phyloP scores from a whole-genome alignment of 1,140 invertebrate genomes.

The Solenopsis invicta region DNA sequence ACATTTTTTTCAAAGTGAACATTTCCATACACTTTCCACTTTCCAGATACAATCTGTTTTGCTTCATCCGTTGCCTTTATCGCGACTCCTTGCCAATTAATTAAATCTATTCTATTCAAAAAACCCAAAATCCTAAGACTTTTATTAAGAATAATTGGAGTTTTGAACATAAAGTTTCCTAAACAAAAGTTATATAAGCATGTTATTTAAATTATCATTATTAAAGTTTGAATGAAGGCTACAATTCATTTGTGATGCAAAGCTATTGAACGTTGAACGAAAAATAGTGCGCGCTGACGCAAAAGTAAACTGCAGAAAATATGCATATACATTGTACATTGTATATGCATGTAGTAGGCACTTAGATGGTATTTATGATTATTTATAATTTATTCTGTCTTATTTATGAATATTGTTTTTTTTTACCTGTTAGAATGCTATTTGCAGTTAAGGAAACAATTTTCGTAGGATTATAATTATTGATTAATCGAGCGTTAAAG shows the following conservation, averaged over 20 bases:
- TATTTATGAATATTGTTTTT: not conserved
- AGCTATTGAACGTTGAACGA: not conserved
- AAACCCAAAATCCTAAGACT: constrained; percentile 69
- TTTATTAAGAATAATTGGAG: constrained; percentile 77
- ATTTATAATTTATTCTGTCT: not conserved
- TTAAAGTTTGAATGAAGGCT: not conserved
- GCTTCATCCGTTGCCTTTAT: constrained; percentile 69
- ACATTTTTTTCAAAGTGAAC: constrained; percentile 79
- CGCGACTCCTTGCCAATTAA: constrained; percentile 78
- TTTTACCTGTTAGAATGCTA: constrained; percentile 69
- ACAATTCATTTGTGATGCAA: not conserved
- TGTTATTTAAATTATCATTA: constrained; percentile 33
- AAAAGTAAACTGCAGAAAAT: not conserved
- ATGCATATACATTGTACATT: no score
- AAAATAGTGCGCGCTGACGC: not conserved
- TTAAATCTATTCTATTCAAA: constrained; percentile 79
- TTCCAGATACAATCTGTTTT: constrained; percentile 77
- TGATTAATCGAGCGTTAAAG: constrained; percentile 75
- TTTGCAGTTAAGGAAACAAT: constrained; percentile 69
- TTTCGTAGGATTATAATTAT: constrained; percentile 69
- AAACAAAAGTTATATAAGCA: constrained; percentile 12
- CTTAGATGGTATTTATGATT: not conserved
- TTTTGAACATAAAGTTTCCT: constrained; percentile 81
- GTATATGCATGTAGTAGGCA: not conserved
- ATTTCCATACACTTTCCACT: constrained; percentile 81